phyloP scores from a whole-genome alignment of 2,113 vertebrate species.

The Neogobius melanostomus region DNA sequence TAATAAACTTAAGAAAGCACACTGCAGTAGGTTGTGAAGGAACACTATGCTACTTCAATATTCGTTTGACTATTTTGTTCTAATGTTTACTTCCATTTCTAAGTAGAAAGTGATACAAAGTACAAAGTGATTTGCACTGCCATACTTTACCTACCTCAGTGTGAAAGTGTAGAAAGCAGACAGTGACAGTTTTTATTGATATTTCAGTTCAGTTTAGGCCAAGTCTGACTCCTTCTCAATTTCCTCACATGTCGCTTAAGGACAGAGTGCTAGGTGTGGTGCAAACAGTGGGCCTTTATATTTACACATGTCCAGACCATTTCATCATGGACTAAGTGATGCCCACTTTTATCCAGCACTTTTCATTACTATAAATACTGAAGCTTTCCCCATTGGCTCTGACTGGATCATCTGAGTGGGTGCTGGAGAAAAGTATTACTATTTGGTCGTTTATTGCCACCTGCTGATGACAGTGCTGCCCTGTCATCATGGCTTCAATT shows the following conservation, averaged over 20 bases:
- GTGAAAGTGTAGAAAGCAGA: constrained; percentile 34
- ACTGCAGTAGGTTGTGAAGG: too few relatives aligned
- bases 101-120: too few relatives aligned
- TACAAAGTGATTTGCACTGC: too few relatives aligned
- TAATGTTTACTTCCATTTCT: too few relatives aligned
- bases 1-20: too few relatives aligned
- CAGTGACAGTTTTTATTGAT: constrained; percentile 41
- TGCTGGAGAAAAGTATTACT: constrained; percentile 3
- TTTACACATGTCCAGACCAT: constrained; percentile 54
- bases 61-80: too few relatives aligned
- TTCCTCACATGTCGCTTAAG: constrained; percentile 28
- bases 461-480: background rate
- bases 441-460: background rate
- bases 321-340: constrained; percentile 44
- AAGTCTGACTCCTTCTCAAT: constrained; percentile 27
- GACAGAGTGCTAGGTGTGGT: constrained; percentile 43
- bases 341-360: constrained; percentile 24
- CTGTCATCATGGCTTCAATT: constrained; percentile 10
- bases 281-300: constrained; percentile 46
- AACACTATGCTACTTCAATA: too few relatives aligned
- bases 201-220: constrained; percentile 26
- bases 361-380: constrained; percentile 7
- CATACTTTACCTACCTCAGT: background rate
- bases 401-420: background rate
- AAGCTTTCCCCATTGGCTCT: background rate